Base-by-base conservation (phyloP, 2,888 invertebrate species). In the Alloscopus bannaensis region DNA sequence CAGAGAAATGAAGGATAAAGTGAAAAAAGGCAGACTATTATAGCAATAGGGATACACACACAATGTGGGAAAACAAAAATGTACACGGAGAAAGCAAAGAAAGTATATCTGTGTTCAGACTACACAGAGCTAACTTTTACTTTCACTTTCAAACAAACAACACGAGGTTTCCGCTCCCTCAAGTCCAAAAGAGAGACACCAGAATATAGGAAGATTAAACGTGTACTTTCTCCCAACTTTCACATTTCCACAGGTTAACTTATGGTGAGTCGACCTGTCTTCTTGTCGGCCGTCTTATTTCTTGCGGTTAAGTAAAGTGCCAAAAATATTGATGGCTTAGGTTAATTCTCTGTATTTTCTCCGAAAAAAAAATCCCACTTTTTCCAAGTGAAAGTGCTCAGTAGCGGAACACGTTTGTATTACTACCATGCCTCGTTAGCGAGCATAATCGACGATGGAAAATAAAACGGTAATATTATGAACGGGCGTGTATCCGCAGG, bases 291-390 rank as follows among this genome's bases (percentile, higher is more conserved):
- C 26, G 28, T 8, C 29, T 60, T 36, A 40, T 60, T 40, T 36
- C 40, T n/a, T 40, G 60, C 52, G 66, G 50, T 66, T 66, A 52
- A 50, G 26, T 52, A 31, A 47, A 66, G 66, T 66, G 66, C 66
- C 66, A 66, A 66, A 66, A 66, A 66, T 64, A 64, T 50, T 66
- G 50, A 52, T 52, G 42, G 66, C 52, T 18, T 31, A 50, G 66
- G 36, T 50, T 20, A 66, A 66, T 31, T 65, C 29, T 20, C n/a
- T 22, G 18, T n/a, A 13, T 28, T 20, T 50, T 50, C 18, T 18
- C 50, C 20, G 13, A 36, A 36, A 36, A 36, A 36, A 36, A 47
- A 13, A 47, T 13, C 24, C 52, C 16, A 16, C 52, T 36, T 20
- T 22, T 42, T 40, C 18, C 57, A 45, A 45, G 64, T 64, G 26